A percentile compares a stretch with the other conserved stretches of the same genome.
Evolutionary conservation across 2,888 invertebrate species (phyloP).

Genomic region (Caenorhabditis sp.): DNA sequence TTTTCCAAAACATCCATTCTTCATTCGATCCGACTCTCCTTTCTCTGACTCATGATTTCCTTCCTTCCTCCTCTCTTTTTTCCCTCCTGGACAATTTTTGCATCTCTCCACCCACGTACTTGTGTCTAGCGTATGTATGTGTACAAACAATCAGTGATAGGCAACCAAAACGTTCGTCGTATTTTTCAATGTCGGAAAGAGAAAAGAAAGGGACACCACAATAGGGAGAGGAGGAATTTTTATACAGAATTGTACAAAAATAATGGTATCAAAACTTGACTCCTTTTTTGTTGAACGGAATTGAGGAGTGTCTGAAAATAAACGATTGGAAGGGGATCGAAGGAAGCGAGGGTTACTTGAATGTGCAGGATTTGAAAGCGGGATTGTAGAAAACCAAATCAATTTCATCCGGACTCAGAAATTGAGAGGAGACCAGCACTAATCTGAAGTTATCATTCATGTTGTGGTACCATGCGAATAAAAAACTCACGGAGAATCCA

Average conservation of each 20-base stretch:
- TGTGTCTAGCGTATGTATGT: slow-evolving; percentile 36
- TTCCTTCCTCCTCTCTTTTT: slow-evolving; percentile 26
- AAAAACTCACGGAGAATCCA: slow-evolving; percentile 45
- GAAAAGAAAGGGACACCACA: background rate
- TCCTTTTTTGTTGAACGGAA: slow-evolving; percentile 55
- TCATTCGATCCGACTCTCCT: slow-evolving; percentile 14
- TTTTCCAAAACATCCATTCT: slow-evolving; percentile 6
- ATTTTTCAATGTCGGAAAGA: slow-evolving; percentile 44
- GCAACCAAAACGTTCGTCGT: slow-evolving; percentile 56
- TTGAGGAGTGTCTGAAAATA: slow-evolving; percentile 53
- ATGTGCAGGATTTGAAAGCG: slow-evolving; percentile 31
- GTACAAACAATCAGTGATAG: slow-evolving; percentile 63
- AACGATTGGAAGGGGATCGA: background rate
- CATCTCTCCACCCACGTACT: slow-evolving; percentile 54
- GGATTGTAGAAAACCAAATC: slow-evolving; percentile 55
- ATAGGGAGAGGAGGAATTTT: slow-evolving; percentile 13
- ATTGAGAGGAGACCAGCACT: slow-evolving; percentile 32
- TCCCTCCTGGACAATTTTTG: slow-evolving; percentile 27
- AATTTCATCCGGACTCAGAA: slow-evolving; percentile 21
- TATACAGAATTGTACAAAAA: slow-evolving; percentile 20
- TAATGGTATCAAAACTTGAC: slow-evolving; percentile 47
- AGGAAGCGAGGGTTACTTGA: slow-evolving; percentile 29
- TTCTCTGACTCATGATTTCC: slow-evolving; percentile 42
- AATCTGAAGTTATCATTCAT: slow-evolving; percentile 26
- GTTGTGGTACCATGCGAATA: background rate